Conservation (phyloP, 30 jellyfish, hydroid and myxozoan species). For the Cassiopea andromeda region DNA sequence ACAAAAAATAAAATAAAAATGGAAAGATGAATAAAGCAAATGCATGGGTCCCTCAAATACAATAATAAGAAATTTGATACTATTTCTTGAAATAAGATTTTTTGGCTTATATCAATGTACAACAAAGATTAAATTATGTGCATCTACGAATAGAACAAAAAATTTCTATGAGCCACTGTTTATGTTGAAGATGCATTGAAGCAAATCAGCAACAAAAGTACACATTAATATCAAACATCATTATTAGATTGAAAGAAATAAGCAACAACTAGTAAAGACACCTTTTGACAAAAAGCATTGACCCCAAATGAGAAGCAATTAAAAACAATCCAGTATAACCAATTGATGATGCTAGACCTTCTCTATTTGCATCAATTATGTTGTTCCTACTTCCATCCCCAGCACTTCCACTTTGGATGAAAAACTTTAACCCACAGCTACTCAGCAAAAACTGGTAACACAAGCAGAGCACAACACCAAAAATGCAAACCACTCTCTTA, state of each 20-base stretch:
- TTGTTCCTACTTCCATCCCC: constrained; percentile 65
- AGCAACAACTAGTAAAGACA: background rate
- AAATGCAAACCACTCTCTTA: background rate
- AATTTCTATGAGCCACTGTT: too few relatives aligned
- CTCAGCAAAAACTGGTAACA: constrained; percentile 58
- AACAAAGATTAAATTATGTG: too few relatives aligned
- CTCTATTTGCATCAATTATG: constrained; percentile 92
- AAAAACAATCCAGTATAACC: constrained; percentile 75
- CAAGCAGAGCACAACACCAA: constrained; percentile 34
- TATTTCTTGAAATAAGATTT: too few relatives aligned
- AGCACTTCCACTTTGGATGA: constrained; percentile 58
- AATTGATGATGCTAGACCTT: constrained; percentile 76
- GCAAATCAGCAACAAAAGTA: too few relatives aligned
- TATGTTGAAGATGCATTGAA: too few relatives aligned
- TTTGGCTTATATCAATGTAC: too few relatives aligned
- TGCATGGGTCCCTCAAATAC: too few relatives aligned
- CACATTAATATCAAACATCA: too few relatives aligned
- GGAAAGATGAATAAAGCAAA: too few relatives aligned
- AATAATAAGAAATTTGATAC: too few relatives aligned
- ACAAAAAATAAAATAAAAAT: too few relatives aligned
- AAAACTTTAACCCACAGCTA: constrained; percentile 44
- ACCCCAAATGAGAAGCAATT: constrained; percentile 69
- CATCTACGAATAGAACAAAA: too few relatives aligned
- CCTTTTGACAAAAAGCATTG: constrained; percentile 48
- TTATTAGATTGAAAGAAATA: background rate